A percentile compares a stretch with the other conserved stretches of the same genome.
Evolutionary conservation across 1,140 invertebrate species (phyloP).

Genomic region (Hyles vespertilio): DNA sequence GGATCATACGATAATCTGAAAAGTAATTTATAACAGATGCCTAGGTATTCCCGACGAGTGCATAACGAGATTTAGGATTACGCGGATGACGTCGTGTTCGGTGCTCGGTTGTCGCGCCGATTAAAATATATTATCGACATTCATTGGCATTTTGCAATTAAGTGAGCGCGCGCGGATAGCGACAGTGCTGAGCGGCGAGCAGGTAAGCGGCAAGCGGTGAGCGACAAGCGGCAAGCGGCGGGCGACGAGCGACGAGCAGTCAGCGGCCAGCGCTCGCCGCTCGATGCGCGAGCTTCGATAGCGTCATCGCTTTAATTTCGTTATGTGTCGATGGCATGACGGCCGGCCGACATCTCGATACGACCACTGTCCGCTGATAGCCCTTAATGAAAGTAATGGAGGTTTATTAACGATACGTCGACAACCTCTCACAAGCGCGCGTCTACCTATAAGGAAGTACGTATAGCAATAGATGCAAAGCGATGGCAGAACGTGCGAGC

Average conservation of each 20-base stretch:
- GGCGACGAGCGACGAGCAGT: too few relatives aligned
- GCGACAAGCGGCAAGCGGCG: too few relatives aligned
- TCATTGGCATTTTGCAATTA: conserved; percentile 68
- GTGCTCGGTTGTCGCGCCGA: conserved; percentile 41
- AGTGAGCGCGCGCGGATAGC: conserved; percentile 48
- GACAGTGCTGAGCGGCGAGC: conserved; percentile 22
- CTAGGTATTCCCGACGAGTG: conserved; percentile 67
- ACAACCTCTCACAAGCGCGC: conserved; percentile 43
- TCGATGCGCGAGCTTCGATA: conserved; percentile 64
- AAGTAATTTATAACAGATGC: conserved; percentile 72
- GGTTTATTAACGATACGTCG: conserved; percentile 69
- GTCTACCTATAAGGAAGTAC: conserved; percentile 13
- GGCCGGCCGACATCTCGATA: conserved; percentile 54
- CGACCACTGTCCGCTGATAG: conserved; percentile 65
- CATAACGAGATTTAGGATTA: conserved; percentile 73
- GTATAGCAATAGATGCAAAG: conserved; percentile 62
- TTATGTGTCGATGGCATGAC: conserved; percentile 69
- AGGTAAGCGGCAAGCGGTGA: too few relatives aligned
- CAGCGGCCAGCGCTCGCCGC: conserved; percentile 23
- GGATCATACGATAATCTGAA: conserved; percentile 75
- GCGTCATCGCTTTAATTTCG: conserved; percentile 70
- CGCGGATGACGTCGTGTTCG: conserved; percentile 51
- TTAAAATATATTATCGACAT: conserved; percentile 68
- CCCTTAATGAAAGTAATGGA: conserved; percentile 74
- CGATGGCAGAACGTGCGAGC: conserved; percentile 64